Conservation (phyloP, 2,797 vertebrate species). For the Sebastolobus alascanus region DNA sequence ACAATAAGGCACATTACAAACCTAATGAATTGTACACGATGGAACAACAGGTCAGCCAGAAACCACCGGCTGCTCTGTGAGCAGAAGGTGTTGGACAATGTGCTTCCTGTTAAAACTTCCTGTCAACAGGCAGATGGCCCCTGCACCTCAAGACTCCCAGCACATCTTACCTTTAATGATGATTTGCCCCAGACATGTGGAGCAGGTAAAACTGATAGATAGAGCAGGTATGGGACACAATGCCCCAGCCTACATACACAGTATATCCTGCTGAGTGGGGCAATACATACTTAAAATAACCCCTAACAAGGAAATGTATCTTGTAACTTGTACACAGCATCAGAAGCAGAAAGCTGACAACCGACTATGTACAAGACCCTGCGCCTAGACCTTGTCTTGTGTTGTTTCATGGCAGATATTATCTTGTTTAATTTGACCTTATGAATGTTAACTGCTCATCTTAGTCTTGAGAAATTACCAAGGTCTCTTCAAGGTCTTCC, state of each 20-base stretch:
- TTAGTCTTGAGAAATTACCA: not conserved
- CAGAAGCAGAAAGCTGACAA: not conserved
- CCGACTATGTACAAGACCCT: not conserved
- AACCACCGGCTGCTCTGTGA: not conserved
- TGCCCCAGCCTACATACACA: not conserved
- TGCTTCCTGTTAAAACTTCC: conserved; percentile 16
- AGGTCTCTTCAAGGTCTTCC: not conserved
- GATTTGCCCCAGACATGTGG: not conserved
- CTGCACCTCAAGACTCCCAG: not conserved
- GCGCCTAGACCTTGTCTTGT: not conserved
- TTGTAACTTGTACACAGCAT: not conserved
- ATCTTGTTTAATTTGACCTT: not conserved
- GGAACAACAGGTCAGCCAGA: conserved; percentile 15
- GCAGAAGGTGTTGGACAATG: conserved; percentile 5
- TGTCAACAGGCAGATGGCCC: conserved; percentile 18
- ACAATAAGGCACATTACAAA: conserved; percentile 31
- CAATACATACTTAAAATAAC: not conserved
- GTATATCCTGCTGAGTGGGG: not conserved
- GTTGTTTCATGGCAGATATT: not conserved
- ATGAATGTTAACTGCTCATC: not conserved
- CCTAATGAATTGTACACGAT: not conserved
- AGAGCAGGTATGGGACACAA: not conserved
- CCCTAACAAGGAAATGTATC: rapidly evolving
- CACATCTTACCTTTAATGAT: not conserved
- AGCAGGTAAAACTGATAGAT: not conserved